Evolutionary conservation across 1,140 invertebrate species (phyloP), one percentile per base, ranked within the genome.

Genomic region (Panulirus ornatus): DNA sequence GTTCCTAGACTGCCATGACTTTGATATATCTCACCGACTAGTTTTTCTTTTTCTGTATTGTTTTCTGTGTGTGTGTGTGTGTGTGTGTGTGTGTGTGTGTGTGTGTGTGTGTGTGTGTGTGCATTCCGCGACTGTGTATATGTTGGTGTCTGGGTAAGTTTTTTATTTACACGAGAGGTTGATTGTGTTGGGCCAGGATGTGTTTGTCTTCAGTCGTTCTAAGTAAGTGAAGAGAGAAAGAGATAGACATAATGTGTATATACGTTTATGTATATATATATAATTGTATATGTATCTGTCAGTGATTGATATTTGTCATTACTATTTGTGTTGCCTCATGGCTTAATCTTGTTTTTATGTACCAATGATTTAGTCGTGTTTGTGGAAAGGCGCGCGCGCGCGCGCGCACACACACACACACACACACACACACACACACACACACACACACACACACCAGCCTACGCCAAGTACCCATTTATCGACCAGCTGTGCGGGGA

Each of bases 11-110:
- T n/a, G n/a, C n/a, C n/a, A n/a, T n/a, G n/a, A n/a, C n/a, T n/a
- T n/a, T n/a, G n/a, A n/a, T n/a, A n/a, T n/a, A n/a, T n/a, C n/a
- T n/a, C n/a, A n/a, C n/a, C n/a, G n/a, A n/a, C n/a, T n/a, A 19
- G 16, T 42, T 19, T 38, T 19, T 84, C 38, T 84, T 27, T 34
- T n/a, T 36, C 30, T 70, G n/a, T n/a, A n/a, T n/a, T n/a, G n/a
- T n/a, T n/a, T n/a, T n/a, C n/a, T n/a, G n/a, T n/a, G n/a, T n/a
- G 54, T 44, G n/a, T 70, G 27, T 84, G 36, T 70, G 30, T 71
- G 36, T 66, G 54, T 84, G 54, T 84, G 54, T 70, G 54, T 84
- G 54, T 84, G 51, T 84, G 34, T 63, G 47, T 27, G 78, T 81
- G n/a, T 81, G 47, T 81, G 40, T 47, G 47, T 81, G 47, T 66